Evolutionary conservation across 2,797 vertebrate species (phyloP), one percentile per base, ranked within the genome.

Genomic region (Allobates femoralis): DNA sequence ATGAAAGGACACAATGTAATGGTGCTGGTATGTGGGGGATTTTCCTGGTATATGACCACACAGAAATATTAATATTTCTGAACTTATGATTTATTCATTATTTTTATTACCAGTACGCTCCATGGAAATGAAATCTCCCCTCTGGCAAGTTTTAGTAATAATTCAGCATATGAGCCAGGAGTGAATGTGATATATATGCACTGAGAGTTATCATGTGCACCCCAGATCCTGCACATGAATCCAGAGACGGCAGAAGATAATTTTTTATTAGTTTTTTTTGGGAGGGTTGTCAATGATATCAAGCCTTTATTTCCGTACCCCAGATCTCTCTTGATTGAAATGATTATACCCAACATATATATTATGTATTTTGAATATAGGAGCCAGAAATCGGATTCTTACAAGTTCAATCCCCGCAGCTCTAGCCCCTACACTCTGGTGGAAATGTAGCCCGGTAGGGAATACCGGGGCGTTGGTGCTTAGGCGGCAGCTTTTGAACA

Each of bases 21-120:
- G 53, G 74, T 26, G 41, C 71, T 81, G 58, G 46, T 78, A 71
- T 73, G 60, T 73, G 86, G 74, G 69, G 76, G 74, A 77, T 82
- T 77, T 26, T 86, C 74, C 18, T 64, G 66, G 19, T 85, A 80
- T 73, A 82, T 66, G 69, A 74, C 62, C 79, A 71, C 79, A 78
- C 85, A 82, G 73, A 81, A 86, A 51, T 58, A 86, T 53, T 83
- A 50, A 60, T 73, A 64, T 62, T 55, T 64, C 66, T 50, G 21
- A 30, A 66, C 66, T 64, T 71, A 55, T 69, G 73, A 85, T 85
- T 85, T 84, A 75, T 84, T 84, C 56, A 73, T 73, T 71, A 82
- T 74, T 75, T 75, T 56, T 84, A 75, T 84, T 80, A 74, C 51
- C 41, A 53, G 21, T 77, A 78, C 34, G 41, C 79, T 86, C 51